Conservation (phyloP, 1,140 invertebrate genomes). For the Lycorma delicatula region DNA sequence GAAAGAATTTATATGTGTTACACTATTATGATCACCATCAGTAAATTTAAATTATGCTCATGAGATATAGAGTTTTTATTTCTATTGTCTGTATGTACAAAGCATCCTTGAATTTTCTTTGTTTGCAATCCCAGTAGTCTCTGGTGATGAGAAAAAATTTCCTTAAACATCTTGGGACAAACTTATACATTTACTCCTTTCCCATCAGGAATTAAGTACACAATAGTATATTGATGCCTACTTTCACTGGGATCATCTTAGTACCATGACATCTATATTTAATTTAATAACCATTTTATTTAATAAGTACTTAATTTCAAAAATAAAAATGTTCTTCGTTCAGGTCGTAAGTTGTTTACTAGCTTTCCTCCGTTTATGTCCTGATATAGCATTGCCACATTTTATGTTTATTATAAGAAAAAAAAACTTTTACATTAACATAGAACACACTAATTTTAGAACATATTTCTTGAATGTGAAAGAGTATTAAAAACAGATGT, state of each 20-base stretch:
- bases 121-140: neutral
- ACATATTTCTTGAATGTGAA: too few species aligned
- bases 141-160: neutral
- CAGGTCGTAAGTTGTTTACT: too few species aligned
- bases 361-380: too few species aligned
- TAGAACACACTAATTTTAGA: too few species aligned
- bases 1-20: neutral
- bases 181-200: conserved; percentile 1
- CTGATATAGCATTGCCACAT: too few species aligned
- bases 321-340: too few species aligned
- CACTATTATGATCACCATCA: neutral
- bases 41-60: conserved; percentile 3
- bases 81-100: neutral
- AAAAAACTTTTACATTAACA: too few species aligned
- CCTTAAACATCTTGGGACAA: neutral
- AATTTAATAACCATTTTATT: too few species aligned
- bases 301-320: too few species aligned
- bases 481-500: too few species aligned
- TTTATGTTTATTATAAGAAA: too few species aligned
- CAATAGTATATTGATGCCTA: neutral
- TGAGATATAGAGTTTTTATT: neutral
- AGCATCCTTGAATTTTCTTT: neutral
- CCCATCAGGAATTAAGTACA: neutral
- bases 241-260: neutral
- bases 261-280: neutral